Conservation (phyloP, 2,888 invertebrate species). For the Fissipunctia ypsillon region DNA sequence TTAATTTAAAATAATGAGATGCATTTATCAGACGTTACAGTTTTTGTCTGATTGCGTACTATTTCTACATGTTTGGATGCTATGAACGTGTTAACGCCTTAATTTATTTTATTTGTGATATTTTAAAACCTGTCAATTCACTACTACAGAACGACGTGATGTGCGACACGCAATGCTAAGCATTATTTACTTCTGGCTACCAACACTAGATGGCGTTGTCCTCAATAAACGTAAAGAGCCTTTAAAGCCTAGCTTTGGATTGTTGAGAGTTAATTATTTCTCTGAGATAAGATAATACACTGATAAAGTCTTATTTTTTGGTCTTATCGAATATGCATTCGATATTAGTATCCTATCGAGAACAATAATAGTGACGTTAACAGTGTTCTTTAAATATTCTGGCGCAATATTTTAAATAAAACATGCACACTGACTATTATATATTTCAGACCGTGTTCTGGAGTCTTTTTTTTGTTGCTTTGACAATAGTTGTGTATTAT, state of each 20-base stretch:
- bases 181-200: not conserved
- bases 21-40: too few relatives aligned
- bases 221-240: not conserved
- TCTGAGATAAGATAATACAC: slow-evolving; percentile 37
- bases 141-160: not conserved
- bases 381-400: not conserved
- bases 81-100: not conserved
- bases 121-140: not conserved
- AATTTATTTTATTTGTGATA: not conserved
- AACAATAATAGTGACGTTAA: slow-evolving; percentile 10
- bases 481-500: slow-evolving; percentile 24
- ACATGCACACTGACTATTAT: slow-evolving; percentile 39
- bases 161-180: not conserved
- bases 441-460: slow-evolving; percentile 49
- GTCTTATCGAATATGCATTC: slow-evolving; percentile 18
- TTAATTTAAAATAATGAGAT: not conserved
- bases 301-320: slow-evolving; percentile 38
- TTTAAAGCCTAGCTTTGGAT: not conserved
- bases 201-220: slow-evolving; percentile 26
- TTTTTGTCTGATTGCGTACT: not conserved
- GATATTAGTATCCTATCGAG: slow-evolving; percentile 20
- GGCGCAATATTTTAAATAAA: slow-evolving; percentile 3
- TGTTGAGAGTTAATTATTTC: slow-evolving; percentile 32
- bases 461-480: slow-evolving; percentile 21
- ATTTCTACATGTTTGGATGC: not conserved